A percentile compares a stretch with the other conserved stretches of the same genome.
Conservation (phyloP, 2,888 invertebrate species). For the Molanna angustata region DNA sequence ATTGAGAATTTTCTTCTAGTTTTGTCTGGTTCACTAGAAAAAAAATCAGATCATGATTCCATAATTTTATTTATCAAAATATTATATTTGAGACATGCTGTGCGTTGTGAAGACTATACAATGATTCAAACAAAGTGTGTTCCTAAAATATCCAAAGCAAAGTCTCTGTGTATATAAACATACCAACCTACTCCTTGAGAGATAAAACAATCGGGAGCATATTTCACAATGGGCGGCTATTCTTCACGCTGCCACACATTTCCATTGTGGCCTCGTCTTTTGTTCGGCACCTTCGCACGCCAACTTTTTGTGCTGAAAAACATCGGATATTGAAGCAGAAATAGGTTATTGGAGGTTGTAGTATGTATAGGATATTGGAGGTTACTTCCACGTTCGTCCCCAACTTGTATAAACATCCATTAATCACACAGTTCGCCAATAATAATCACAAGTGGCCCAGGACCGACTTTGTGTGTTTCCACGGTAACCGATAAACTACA, state of each 20-base stretch:
- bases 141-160: no score
- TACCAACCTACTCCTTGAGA: slow-evolving; percentile 15
- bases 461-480: no score
- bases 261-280: slow-evolving; percentile 13
- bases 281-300: slow-evolving; percentile 10
- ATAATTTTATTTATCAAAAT: no score
- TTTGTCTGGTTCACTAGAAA: no score
- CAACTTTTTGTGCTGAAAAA: slow-evolving; percentile 13
- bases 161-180: no score
- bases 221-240: slow-evolving; percentile 8
- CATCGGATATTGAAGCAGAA: slow-evolving; percentile 15
- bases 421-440: slow-evolving; percentile 16
- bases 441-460: no score
- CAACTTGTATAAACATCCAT: slow-evolving; percentile 16
- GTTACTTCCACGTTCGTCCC: slow-evolving; percentile 7
- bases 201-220: slow-evolving; percentile 19
- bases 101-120: no score
- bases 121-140: no score
- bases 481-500: no score
- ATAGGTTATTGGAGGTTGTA: slow-evolving; percentile 7
- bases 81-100: no score
- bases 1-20: no score
- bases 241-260: not conserved
- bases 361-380: not conserved
- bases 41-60: no score